Percentiles rank a stretch among this genome's conserved stretches.
Evolutionary conservation across 1,140 invertebrate genomes (phyloP).

Genomic region (Forficula auricularia): DNA sequence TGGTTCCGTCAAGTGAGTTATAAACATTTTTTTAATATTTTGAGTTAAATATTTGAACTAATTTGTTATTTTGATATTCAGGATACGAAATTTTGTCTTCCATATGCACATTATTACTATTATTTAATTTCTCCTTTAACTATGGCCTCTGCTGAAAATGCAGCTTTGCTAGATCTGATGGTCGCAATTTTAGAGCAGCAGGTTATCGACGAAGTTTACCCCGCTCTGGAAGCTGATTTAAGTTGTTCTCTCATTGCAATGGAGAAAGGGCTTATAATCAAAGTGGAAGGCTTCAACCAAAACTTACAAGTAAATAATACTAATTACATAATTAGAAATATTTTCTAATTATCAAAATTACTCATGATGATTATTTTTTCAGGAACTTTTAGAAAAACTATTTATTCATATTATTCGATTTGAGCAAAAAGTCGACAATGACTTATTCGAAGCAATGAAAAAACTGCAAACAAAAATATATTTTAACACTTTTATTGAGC

Average conservation of each 20-base stretch:
- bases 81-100: constrained; percentile 70
- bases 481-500: constrained; percentile 55
- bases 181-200: constrained; percentile 22
- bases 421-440: constrained; percentile 27
- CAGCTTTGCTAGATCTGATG: constrained; percentile 15
- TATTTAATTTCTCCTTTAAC: constrained; percentile 51
- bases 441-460: constrained; percentile 48
- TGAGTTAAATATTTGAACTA: too few relatives aligned
- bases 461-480: constrained; percentile 45
- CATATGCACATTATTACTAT: constrained; percentile 55
- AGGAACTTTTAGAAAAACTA: constrained; percentile 10
- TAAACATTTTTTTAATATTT: too few relatives aligned
- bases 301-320: constrained; percentile 45
- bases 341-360: constrained; percentile 3
- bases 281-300: constrained; percentile 55
- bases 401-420: constrained; percentile 1
- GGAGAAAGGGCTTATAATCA: constrained; percentile 45
- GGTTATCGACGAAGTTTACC: constrained; percentile 25
- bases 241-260: too few relatives aligned
- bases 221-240: constrained; percentile 25
- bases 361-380: constrained; percentile 5
- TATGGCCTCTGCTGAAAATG: constrained; percentile 24
- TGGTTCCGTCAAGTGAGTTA: too few relatives aligned
- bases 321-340: background rate
- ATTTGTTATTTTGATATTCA: too few relatives aligned